Evolutionary conservation across 2,888 invertebrate species (phyloP), one percentile per base, ranked within the genome.

Genomic region (Monopis laevigella): DNA sequence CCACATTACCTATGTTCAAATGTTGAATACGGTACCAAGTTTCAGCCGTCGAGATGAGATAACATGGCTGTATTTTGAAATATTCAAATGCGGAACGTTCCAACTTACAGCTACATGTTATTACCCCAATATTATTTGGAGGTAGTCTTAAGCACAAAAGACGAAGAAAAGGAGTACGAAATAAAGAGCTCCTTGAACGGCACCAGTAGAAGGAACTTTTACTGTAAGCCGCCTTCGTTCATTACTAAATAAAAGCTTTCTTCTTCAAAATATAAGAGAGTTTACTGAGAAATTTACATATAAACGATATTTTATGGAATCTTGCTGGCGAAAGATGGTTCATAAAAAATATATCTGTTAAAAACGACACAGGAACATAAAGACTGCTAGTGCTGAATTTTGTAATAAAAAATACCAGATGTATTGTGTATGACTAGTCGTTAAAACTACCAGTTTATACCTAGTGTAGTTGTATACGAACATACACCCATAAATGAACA

Each of bases 271-370:
- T 41, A 35, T 35, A 26, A 40, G 19, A 27, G 41, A 35, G 28
- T 36, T 36, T 36, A 36, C 35, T 17, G 30, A 35, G 41, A 28
- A 47, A 51, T 48, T 51, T 47, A 49, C 50, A 52, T 53, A 48
- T 51, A 52, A 55, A 53, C 49, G 50, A 47, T 50, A 52, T 53
- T 56, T 59, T 57, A 61, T 54, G 49, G 56, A 53, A 54, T 48
- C 55, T 54, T 49, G 48, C 50, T 51, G 13, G 46, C 45, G 52
- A 54, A n/a, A n/a, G n/a, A n/a, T 54, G 52, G 54, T 56, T 55
- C 54, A 56, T 62, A 62, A 62, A 66, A 65, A 61, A 62, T 62
- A 61, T 65, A 60, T 53, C 45, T 51, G 59, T 58, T 59, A 60
- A 62, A 62, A 65, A 64, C 50, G 52, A 12, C 17, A 38, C 32